Base-by-base conservation (phyloP, 2,797 vertebrate genomes). In the Melanotaenia maccullochi region DNA sequence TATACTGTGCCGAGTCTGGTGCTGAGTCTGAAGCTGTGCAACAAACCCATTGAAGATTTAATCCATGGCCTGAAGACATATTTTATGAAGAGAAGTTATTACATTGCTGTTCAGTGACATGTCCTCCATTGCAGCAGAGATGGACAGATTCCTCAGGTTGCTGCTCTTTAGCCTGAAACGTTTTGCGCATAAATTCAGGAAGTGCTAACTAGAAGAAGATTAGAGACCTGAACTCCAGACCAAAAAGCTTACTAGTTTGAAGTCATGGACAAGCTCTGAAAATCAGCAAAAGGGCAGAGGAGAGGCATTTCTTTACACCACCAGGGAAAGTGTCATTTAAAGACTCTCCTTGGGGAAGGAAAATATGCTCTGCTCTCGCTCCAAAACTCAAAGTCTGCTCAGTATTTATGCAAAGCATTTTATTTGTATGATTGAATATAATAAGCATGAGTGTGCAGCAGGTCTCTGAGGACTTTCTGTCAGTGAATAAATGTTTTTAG, bases 61-160 rank as follows among this genome's bases (percentile, higher is more conserved):
- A 85, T 54, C 25, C 60, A 49, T 11, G 25, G 73, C 78, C 72
- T 13, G 6, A 69, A 69, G 79, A 83, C 64, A 82, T 67, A 79
- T 83, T 88, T 89, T 83, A 79, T 83, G 75, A 86, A 68, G 75
- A 82, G 79, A 85, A 78, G 76, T 87, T 87, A 90, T 86, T 86
- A 82, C 75, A 63, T 76, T 70, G 69, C 75, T 58, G 61, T 69
- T 84, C 76, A 68, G 65, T 82, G 72, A 72, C 65, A 74, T 70
- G 65, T 82, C 83, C 49, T 76, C 51, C 44, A 58, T 58, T 47
- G 69, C 36, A 81, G 76, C 78, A 58, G 75, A 74, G 77, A 56
- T 24, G 5, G 62, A 75, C 73, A 65, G 65, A 81, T 84, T 85
- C 86, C 65, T 77, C 56, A 83, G 68, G 70, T 62, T 54, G n/a